Evolutionary conservation across 2,113 vertebrate species (phyloP).

Genomic region (Hemiprocne comata): DNA sequence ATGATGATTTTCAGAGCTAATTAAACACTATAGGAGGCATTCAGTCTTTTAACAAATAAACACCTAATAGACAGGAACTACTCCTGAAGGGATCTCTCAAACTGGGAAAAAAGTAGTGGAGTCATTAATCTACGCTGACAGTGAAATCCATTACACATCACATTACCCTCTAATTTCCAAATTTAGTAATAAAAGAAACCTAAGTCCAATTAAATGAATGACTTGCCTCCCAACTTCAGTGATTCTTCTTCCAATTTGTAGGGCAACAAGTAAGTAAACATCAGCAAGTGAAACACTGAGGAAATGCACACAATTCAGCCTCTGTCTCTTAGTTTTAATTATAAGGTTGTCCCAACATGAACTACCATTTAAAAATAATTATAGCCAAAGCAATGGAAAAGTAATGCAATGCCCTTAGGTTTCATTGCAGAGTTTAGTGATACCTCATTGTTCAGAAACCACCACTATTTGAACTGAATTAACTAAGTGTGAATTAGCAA

Average conservation of each 20-base stretch:
- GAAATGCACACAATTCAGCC: neutral
- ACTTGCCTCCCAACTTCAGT: neutral
- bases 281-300: neutral
- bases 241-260: constrained; percentile 13
- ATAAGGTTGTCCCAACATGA: constrained; percentile 3
- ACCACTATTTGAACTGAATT: constrained; percentile 16
- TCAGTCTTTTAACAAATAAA: constrained; percentile 24
- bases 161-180: neutral
- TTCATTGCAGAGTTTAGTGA: neutral
- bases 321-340: constrained; percentile 29
- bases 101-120: neutral
- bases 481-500: constrained; percentile 35
- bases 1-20: constrained; percentile 26
- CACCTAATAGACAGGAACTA: neutral
- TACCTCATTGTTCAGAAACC: constrained; percentile 37
- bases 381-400: constrained; percentile 15
- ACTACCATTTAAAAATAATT: constrained; percentile 49
- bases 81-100: neutral
- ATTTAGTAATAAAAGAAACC: constrained; percentile 16
- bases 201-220: neutral
- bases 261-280: neutral
- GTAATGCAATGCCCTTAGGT: constrained; percentile 28
- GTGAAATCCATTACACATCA: constrained; percentile 43
- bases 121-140: constrained; percentile 36
- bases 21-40: neutral